A percentile compares a stretch with the other conserved stretches of the same genome.
Evolutionary conservation across 2,113 vertebrate species (phyloP).

Genomic region (Chaenocephalus aceratus): DNA sequence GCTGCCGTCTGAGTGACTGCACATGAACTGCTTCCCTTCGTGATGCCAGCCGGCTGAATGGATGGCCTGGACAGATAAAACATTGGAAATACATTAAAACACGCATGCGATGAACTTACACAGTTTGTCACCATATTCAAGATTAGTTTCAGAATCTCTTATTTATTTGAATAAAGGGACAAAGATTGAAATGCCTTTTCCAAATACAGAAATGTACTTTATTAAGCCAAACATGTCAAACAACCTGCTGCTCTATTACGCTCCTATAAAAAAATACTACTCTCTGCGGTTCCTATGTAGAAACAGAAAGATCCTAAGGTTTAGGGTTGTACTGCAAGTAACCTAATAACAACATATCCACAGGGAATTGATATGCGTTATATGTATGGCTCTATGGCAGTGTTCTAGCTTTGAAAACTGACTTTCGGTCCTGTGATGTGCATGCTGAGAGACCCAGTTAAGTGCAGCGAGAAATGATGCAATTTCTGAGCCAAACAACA

Average conservation of each 20-base stretch:
- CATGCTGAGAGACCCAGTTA: too few species aligned
- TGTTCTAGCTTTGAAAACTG: background rate
- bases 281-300: too few species aligned
- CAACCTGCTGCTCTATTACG: background rate
- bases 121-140: background rate
- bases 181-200: background rate
- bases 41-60: conserved; percentile 98
- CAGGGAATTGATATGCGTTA: background rate
- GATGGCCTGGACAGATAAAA: conserved; percentile 87
- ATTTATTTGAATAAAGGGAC: background rate
- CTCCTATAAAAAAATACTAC: background rate
- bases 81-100: background rate
- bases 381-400: background rate
- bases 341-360: background rate
- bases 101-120: background rate
- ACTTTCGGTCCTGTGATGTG: too few species aligned
- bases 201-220: background rate
- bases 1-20: conserved; percentile 98
- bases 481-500: background rate
- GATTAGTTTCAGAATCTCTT: background rate
- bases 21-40: conserved; percentile 98
- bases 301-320: too few species aligned
- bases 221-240: background rate
- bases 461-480: background rate
- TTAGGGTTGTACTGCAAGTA: too few species aligned